phyloP scores from a whole-genome alignment of 2,113 vertebrate genomes.

The Stomatorhinus ivindoensis region DNA sequence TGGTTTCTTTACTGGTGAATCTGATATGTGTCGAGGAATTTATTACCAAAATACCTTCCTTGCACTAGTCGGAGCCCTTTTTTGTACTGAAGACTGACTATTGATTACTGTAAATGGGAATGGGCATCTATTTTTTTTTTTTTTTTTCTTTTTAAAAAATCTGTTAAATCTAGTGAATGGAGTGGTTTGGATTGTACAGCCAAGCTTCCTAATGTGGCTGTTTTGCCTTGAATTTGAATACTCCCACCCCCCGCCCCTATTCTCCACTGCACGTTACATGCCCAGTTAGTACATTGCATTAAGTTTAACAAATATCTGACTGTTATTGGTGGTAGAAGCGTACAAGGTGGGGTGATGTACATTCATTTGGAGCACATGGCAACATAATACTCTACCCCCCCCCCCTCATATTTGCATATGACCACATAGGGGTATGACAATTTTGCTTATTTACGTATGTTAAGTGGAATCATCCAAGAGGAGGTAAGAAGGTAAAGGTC shows the following conservation, averaged over 20 bases:
- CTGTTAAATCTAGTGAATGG: background rate
- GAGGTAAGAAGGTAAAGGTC: background rate
- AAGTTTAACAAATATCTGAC: background rate
- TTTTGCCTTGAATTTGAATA: background rate
- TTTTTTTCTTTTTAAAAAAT: background rate
- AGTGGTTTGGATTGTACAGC: background rate
- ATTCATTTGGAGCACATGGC: background rate
- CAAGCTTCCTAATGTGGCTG: background rate
- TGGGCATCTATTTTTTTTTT: background rate
- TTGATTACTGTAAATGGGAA: background rate
- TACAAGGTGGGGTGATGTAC: background rate
- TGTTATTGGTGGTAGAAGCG: background rate
- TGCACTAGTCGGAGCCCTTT: background rate
- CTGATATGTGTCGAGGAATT: constrained; percentile 12
- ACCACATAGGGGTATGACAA: background rate
- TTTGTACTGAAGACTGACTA: background rate
- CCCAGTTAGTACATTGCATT: background rate
- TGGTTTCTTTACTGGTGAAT: constrained; percentile 1
- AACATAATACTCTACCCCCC: background rate
- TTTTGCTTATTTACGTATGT: background rate
- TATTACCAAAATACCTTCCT: background rate
- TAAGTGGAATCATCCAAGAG: background rate
- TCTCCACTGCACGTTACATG: background rate
- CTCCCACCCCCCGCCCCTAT: background rate
- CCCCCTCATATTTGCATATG: background rate